Evolutionary conservation across 1,140 invertebrate genomes (phyloP), one percentile per base, ranked within the genome.

Genomic region (Musca vetustissima): DNA sequence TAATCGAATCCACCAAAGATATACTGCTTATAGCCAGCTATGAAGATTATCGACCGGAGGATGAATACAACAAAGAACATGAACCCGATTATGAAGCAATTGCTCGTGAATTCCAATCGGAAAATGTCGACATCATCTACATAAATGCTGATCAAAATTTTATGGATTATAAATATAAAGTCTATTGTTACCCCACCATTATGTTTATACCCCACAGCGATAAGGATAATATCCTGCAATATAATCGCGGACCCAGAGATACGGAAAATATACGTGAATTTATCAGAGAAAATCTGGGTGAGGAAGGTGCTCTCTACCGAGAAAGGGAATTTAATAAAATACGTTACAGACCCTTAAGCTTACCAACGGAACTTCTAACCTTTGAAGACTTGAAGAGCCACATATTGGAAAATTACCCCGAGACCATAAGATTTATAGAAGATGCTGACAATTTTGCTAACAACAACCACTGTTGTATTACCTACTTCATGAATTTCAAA

Each of bases 1-100:
- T 68, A 32, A 48, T 64, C 19, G 50, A 64, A 52, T 61, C 55
- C 19, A 48, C 47, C 14, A 64, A 61, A 32, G 47, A 68, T 52
- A 61, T 68, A 36, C 28, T 68, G 8, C 8, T 68, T 32, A 49
- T 68, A 9, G 4, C 49, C 11, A 32, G 28, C 22, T 43, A 47
- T n/a, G 36, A 3, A 6, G 36, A 53, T 21, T 53, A 28, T 4
- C 66, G 48, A 13, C 21, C 13, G 6, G 52, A 55, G 0, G 2
- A 55, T 57, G 25, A 64, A 49, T 47, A 55, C 43, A 32, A 64
- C 64, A 22, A 19, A 61, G 47, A 68, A n/a, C 15, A 49, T 19
- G 49, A 52, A 52, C 49, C 49, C 49, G 19, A 52, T 19, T 52
- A 19, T 52, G 49, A 52, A 52, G 21, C 2, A 19, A 19, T 52